Evolutionary conservation across 2,888 invertebrate species (phyloP).

Genomic region (Drosophila histrio): DNA sequence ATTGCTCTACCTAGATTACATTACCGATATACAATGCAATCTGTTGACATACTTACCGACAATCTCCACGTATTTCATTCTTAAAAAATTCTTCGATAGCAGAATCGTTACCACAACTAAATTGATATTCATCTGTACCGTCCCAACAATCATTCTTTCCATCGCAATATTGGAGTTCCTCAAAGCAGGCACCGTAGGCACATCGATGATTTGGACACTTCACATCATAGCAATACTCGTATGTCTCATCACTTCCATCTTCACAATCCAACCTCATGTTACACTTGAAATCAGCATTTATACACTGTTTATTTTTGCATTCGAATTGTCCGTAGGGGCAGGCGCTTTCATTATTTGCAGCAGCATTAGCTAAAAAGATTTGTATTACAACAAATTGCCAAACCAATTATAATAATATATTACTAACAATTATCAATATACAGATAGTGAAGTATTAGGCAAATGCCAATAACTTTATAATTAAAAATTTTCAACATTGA

Average conservation of each 20-base stretch:
- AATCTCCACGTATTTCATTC: neutral
- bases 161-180: neutral
- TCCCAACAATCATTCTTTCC: constrained; percentile 29
- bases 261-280: constrained; percentile 20
- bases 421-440: constrained; percentile 2
- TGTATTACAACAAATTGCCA: neutral
- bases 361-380: neutral
- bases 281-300: constrained; percentile 6
- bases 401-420: neutral
- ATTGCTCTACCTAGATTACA: no score
- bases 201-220: constrained; percentile 4
- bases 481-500: neutral
- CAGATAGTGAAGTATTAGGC: neutral
- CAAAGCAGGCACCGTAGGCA: constrained; percentile 34
- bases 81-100: neutral
- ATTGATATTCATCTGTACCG: constrained; percentile 25
- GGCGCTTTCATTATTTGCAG: neutral
- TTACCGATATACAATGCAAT: no score
- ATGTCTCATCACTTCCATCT: constrained; percentile 42
- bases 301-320: constrained; percentile 22
- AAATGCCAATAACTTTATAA: neutral
- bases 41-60: neutral
- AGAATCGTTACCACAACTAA: neutral
- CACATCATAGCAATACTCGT: constrained; percentile 8
- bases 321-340: constrained; percentile 5